phyloP scores from a whole-genome alignment of 2,888 invertebrate species.

The Drosophila greeni region DNA sequence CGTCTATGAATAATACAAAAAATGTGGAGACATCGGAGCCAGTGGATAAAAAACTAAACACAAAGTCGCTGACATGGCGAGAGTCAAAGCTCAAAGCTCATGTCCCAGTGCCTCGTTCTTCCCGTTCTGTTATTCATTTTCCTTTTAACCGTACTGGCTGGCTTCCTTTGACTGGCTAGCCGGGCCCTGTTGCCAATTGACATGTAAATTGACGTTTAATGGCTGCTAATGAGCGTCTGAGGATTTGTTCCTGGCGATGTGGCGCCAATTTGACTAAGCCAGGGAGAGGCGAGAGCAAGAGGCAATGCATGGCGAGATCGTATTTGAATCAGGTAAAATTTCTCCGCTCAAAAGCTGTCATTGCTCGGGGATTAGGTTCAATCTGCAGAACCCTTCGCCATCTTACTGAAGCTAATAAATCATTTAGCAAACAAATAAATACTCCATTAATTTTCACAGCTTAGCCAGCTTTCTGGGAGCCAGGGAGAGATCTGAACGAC shows the following conservation, averaged over 20 bases:
- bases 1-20: constrained; percentile 70
- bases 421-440: constrained; percentile 69
- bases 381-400: constrained; percentile 25
- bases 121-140: constrained; percentile 10
- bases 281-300: neutral
- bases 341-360: constrained; percentile 3
- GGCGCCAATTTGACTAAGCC: constrained; percentile 27
- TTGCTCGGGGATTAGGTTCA: constrained; percentile 6
- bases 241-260: constrained; percentile 54
- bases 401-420: constrained; percentile 58
- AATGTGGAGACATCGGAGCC: constrained; percentile 35
- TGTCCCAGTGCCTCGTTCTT: constrained; percentile 35
- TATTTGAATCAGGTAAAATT: constrained; percentile 22
- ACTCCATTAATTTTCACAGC: constrained; percentile 71
- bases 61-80: constrained; percentile 59
- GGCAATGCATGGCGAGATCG: neutral
- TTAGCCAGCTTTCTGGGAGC: constrained; percentile 33
- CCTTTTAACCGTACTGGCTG: constrained; percentile 21
- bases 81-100: constrained; percentile 57
- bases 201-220: constrained; percentile 78
- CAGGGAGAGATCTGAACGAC: constrained; percentile 2
- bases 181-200: constrained; percentile 66
- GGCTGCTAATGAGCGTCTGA: constrained; percentile 71
- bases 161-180: constrained; percentile 49
- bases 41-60: constrained; percentile 42